Percentiles rank a stretch among this genome's conserved stretches.
These are phyloP conservation scores for Bos indicus DNA, from an alignment of 2,113 vertebrate genomes.

Conservation along the genomic window DNA sequence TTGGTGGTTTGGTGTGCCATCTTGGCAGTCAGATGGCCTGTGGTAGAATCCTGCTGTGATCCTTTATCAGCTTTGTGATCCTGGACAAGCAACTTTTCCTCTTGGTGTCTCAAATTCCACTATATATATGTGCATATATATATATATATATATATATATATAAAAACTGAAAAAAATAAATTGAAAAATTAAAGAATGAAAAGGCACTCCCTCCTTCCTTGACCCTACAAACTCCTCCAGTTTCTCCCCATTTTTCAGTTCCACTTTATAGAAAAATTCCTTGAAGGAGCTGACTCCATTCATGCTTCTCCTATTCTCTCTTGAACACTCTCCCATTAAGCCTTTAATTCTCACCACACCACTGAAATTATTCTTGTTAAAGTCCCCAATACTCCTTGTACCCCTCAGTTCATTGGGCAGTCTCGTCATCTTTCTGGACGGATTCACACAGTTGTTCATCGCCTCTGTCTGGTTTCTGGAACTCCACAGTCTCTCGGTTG, in stretches of 20 bases:
- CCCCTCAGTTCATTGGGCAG: not conserved
- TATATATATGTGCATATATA: not conserved
- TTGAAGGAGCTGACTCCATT: not conserved
- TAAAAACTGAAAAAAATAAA: not conserved
- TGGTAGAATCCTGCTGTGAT: not conserved
- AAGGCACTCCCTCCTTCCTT: not conserved
- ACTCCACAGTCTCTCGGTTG: not conserved
- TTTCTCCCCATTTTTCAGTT: not conserved
- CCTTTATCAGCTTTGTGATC: not conserved
- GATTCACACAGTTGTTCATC: not conserved
- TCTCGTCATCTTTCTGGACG: not conserved
- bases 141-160: not conserved
- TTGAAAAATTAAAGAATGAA: not conserved
- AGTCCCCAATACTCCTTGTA: not conserved
- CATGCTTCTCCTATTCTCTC: not conserved
- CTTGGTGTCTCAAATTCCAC: not conserved
- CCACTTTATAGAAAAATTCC: not conserved
- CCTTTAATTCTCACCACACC: not conserved
- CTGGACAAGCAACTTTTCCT: not conserved
- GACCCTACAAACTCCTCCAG: not conserved
- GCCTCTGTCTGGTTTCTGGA: not conserved
- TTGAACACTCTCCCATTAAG: not conserved
- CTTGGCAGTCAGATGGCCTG: not conserved
- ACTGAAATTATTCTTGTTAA: not conserved
- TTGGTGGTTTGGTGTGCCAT: not conserved